phyloP scores from a whole-genome alignment of 35 echinoderm and acorn worm species.

The Apostichopus japonicus region DNA sequence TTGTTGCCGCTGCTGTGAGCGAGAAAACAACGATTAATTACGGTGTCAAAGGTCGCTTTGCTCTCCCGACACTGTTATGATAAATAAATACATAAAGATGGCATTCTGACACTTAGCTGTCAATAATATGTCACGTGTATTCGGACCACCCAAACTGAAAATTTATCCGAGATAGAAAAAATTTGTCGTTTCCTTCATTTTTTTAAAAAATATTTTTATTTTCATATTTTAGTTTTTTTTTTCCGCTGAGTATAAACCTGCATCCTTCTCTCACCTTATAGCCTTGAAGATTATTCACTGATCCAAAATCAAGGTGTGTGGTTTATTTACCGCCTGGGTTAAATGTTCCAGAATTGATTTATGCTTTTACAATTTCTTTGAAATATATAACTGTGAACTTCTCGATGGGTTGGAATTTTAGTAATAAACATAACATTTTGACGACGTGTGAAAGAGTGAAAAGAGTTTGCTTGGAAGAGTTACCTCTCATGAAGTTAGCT shows the following conservation, averaged over 20 bases:
- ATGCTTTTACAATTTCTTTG: not conserved
- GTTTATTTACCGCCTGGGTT: conserved; percentile 1
- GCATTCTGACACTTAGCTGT: not conserved
- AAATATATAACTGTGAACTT: not conserved
- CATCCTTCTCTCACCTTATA: not conserved
- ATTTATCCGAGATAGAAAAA: not conserved
- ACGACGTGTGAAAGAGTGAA: not conserved
- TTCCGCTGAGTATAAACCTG: not conserved
- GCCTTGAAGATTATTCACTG: conserved; percentile 15
- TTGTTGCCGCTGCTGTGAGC: not conserved
- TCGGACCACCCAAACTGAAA: not conserved
- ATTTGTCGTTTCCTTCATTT: not conserved
- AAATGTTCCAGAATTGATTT: conserved; percentile 24
- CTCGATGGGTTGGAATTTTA: conserved; percentile 12
- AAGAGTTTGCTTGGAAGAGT: too few relatives aligned
- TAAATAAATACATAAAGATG: conserved; percentile 4
- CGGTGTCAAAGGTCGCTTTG: not conserved
- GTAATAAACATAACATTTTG: conserved; percentile 1
- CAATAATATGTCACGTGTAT: not conserved
- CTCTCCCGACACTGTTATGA: not conserved
- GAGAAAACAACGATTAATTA: conserved; percentile 18
- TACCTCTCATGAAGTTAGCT: too few relatives aligned
- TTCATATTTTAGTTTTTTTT: not conserved
- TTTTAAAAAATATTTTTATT: not conserved
- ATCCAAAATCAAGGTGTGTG: conserved; percentile 17